Evolutionary conservation across 1,140 invertebrate species (phyloP).

Genomic region (Apis laboriosa): DNA sequence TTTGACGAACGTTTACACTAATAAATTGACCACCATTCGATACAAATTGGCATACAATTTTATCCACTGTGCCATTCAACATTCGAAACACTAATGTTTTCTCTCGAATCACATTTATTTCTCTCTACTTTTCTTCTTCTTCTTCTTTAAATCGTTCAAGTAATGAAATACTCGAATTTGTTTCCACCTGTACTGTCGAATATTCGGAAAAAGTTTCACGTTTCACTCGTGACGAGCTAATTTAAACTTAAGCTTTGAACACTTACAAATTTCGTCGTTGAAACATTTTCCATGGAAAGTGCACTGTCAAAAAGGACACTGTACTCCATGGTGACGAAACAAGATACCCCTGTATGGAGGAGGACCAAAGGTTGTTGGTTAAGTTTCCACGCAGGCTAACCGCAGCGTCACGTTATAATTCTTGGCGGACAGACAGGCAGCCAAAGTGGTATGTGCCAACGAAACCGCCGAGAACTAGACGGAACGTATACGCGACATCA

Average conservation of each 20-base stretch:
- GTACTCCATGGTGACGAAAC: slow-evolving; percentile 49
- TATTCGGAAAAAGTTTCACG: too few species aligned
- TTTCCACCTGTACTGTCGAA: too few species aligned
- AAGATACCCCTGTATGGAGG: slow-evolving; percentile 49
- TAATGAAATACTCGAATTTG: too few species aligned
- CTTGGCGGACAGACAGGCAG: slow-evolving; percentile 29
- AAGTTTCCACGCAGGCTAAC: slow-evolving; percentile 57
- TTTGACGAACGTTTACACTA: too few species aligned
- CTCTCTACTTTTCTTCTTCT: too few species aligned
- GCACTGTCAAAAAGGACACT: slow-evolving; percentile 42
- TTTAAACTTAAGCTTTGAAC: not conserved
- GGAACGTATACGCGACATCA: not conserved
- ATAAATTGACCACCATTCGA: too few species aligned
- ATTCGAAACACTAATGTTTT: too few species aligned
- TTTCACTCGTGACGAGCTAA: not conserved
- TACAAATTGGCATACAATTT: too few species aligned
- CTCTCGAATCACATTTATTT: too few species aligned
- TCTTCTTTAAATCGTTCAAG: too few species aligned
- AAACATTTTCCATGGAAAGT: slow-evolving; percentile 42
- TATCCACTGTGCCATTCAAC: too few species aligned
- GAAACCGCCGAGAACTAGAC: not conserved
- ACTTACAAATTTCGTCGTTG: not conserved
- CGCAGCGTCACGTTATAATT: slow-evolving; percentile 62
- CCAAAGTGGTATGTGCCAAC: slow-evolving; percentile 4
- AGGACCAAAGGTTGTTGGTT: slow-evolving; percentile 49